A percentile compares a stretch with the other conserved stretches of the same genome.
These are phyloP conservation scores for Bicyclus anynana DNA, from an alignment of 1,140 invertebrate genomes.

Conservation along the genomic window DNA sequence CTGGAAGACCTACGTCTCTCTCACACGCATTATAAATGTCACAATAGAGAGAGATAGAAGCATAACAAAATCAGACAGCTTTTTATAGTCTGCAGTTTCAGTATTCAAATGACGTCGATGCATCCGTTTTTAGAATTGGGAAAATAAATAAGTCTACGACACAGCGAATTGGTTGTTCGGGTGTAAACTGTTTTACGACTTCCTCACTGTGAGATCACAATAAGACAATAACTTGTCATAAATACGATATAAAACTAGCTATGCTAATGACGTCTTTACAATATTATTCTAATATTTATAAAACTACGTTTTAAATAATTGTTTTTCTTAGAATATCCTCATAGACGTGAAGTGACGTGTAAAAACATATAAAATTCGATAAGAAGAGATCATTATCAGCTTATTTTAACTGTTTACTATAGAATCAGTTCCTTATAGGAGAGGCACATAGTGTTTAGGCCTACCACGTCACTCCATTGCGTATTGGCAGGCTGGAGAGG, in stretches of 20 bases:
- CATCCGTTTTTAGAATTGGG: slow-evolving; percentile 69
- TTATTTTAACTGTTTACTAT: too few species aligned
- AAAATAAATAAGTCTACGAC: slow-evolving; percentile 52
- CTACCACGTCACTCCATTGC: too few species aligned
- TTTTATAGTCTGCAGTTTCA: slow-evolving; percentile 61
- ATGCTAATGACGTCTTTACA: too few species aligned
- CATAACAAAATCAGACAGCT: slow-evolving; percentile 35
- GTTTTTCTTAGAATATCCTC: too few species aligned
- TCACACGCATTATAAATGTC: slow-evolving; percentile 27
- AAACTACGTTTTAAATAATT: too few species aligned
- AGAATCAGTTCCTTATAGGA: too few species aligned
- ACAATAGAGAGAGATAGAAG: slow-evolving; percentile 27
- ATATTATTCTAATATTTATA: too few species aligned
- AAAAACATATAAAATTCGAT: too few species aligned
- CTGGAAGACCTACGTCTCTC: slow-evolving; percentile 46
- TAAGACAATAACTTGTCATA: slow-evolving; percentile 9
- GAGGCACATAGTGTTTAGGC: too few species aligned
- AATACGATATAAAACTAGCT: background rate
- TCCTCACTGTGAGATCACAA: slow-evolving; percentile 47
- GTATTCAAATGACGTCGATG: slow-evolving; percentile 69
- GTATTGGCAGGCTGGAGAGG: too few species aligned
- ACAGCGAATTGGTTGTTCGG: slow-evolving; percentile 53
- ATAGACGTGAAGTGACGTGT: too few species aligned
- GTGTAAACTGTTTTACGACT: slow-evolving; percentile 64
- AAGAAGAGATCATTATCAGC: too few species aligned